Conservation (phyloP, 2,113 vertebrate genomes). For the Mesitornis unicolor region DNA sequence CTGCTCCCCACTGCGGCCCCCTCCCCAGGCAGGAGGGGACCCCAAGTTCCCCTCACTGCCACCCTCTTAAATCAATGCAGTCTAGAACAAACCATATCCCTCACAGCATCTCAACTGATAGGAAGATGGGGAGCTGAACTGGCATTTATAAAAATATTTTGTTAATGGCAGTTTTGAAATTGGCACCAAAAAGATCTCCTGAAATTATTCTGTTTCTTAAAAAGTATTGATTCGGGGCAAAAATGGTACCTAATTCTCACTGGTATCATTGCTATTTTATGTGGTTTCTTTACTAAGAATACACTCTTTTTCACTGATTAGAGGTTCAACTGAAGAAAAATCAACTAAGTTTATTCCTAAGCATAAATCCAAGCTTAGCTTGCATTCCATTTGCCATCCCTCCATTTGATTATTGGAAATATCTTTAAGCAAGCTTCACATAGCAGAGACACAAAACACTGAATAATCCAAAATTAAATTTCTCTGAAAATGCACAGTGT, state of each 20-base stretch:
- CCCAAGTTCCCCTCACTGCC: background rate
- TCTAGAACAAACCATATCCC: background rate
- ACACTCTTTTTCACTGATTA: background rate
- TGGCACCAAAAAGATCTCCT: background rate
- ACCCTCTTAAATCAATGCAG: background rate
- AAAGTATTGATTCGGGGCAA: background rate
- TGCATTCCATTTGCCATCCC: background rate
- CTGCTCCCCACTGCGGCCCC: too few species aligned
- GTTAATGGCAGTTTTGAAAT: background rate
- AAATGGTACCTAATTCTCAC: background rate
- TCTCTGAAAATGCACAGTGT: background rate
- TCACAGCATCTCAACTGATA: background rate
- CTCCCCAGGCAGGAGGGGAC: too few species aligned
- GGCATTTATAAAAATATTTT: background rate
- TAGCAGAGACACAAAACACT: background rate
- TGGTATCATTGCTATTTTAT: background rate
- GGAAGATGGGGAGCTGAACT: background rate
- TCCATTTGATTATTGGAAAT: background rate
- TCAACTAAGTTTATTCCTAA: background rate
- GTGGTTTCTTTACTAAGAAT: background rate
- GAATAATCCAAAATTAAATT: background rate
- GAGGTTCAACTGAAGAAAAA: background rate
- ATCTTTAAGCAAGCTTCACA: background rate
- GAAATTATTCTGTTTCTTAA: background rate
- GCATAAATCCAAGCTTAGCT: background rate